Percentiles rank a stretch among this genome's conserved stretches.
These are phyloP conservation scores for Cacajao melanocephalus DNA, from an alignment of 2,797 vertebrate species.

Conservation along the genomic window DNA sequence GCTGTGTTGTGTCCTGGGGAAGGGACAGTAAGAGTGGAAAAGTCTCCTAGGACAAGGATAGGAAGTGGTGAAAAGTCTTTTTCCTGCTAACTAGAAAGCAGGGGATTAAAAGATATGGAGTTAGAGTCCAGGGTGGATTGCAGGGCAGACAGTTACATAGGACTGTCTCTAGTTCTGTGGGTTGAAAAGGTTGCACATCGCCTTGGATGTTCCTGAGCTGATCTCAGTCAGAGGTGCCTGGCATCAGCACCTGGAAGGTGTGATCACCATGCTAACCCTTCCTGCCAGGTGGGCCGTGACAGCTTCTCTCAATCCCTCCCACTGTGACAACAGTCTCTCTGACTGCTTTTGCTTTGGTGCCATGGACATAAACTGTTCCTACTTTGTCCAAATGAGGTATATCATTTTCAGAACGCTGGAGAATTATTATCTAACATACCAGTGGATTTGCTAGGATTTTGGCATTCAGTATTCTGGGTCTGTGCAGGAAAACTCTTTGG, in stretches of 20 bases:
- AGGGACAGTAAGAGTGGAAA: neutral
- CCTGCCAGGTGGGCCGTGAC: neutral
- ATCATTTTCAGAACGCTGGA: constrained; percentile 40
- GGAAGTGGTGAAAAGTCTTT: neutral
- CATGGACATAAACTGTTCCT: neutral
- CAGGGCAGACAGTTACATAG: neutral
- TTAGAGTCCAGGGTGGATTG: neutral
- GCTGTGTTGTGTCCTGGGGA: neutral
- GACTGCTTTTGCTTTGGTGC: neutral
- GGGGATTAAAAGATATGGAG: neutral
- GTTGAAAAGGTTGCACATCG: neutral
- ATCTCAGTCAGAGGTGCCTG: neutral
- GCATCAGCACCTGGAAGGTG: neutral
- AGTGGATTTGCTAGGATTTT: constrained; percentile 29
- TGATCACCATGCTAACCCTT: neutral
- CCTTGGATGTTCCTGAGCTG: neutral
- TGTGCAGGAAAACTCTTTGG: constrained; percentile 37
- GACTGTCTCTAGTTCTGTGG: neutral
- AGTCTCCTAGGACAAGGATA: neutral
- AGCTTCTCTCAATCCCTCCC: neutral
- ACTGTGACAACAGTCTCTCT: neutral
- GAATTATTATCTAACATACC: constrained; percentile 53
- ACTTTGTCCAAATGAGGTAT: constrained; percentile 39
- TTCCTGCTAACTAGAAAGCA: neutral
- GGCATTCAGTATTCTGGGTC: constrained; percentile 7